phyloP scores from a whole-genome alignment of 2,113 vertebrate species.

The Galbula dea region DNA sequence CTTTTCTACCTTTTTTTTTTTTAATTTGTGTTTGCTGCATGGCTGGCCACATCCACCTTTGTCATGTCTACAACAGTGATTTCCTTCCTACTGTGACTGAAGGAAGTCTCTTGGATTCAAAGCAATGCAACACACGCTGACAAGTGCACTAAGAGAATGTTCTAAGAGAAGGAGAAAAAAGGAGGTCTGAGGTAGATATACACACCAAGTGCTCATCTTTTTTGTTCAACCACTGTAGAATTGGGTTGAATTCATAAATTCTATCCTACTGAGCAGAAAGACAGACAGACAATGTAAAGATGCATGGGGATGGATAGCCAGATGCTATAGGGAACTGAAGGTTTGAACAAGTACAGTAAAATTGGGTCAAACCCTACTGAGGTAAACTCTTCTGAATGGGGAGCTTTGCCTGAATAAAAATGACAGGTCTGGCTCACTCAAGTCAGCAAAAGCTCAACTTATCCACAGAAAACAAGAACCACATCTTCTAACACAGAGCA shows the following conservation, averaged over 20 bases:
- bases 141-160: neutral
- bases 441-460: neutral
- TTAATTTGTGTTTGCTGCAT: constrained; percentile 65
- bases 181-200: neutral
- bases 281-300: neutral
- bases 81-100: constrained; percentile 40
- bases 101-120: constrained; percentile 23
- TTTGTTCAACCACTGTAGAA: neutral
- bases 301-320: neutral
- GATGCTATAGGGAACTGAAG: neutral
- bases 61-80: constrained; percentile 54
- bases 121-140: constrained; percentile 26
- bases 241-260: neutral
- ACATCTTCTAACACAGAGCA: neutral
- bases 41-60: constrained; percentile 69
- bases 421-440: neutral
- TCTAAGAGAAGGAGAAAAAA: neutral
- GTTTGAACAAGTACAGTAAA: neutral
- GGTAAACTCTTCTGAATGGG: neutral
- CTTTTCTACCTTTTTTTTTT: constrained; percentile 14
- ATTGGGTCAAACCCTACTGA: neutral
- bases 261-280: neutral
- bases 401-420: neutral
- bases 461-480: neutral
- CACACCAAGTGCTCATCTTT: neutral